A percentile compares a stretch with the other conserved stretches of the same genome.
Evolutionary conservation across 1,140 invertebrate genomes (phyloP).

Genomic region (Agraylea sexmaculata): DNA sequence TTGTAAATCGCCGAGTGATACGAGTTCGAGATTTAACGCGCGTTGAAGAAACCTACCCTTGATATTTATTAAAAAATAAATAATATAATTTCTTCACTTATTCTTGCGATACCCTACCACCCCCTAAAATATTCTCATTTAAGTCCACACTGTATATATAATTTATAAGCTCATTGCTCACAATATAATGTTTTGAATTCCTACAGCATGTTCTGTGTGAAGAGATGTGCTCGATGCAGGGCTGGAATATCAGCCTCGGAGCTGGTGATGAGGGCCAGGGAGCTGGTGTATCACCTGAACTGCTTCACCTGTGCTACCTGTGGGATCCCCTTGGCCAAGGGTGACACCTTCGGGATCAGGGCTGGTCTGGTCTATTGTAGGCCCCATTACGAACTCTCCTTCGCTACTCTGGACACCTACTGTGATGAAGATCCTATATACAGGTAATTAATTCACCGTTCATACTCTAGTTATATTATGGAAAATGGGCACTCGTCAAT

Average conservation of each 20-base stretch:
- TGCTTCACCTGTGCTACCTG: slow-evolving; percentile 87
- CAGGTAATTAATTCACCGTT: slow-evolving; percentile 24
- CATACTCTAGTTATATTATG: too few species aligned
- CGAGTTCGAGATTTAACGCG: too few species aligned
- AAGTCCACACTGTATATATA: too few species aligned
- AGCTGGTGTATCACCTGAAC: slow-evolving; percentile 79
- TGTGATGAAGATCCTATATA: slow-evolving; percentile 43
- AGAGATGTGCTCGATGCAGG: slow-evolving; percentile 73
- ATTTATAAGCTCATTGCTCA: too few species aligned
- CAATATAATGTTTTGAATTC: too few species aligned
- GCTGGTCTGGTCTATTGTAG: slow-evolving; percentile 66
- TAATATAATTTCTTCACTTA: too few species aligned
- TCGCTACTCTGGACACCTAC: slow-evolving; percentile 37
- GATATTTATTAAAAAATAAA: too few species aligned
- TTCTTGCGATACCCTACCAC: too few species aligned
- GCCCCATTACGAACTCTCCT: slow-evolving; percentile 47
- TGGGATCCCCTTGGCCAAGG: slow-evolving; percentile 60
- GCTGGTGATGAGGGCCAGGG: slow-evolving; percentile 81
- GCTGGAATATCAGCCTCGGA: slow-evolving; percentile 78
- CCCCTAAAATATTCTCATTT: too few species aligned
- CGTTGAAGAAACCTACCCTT: too few species aligned
- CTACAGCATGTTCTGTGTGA: slow-evolving; percentile 64
- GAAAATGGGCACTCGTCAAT: too few species aligned
- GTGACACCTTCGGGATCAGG: slow-evolving; percentile 83
- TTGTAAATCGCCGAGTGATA: too few species aligned